Evolutionary conservation across 92 coral and sea anemone species (phyloP), one percentile per base, ranked within the genome.

Genomic region (Actinernus sp.): DNA sequence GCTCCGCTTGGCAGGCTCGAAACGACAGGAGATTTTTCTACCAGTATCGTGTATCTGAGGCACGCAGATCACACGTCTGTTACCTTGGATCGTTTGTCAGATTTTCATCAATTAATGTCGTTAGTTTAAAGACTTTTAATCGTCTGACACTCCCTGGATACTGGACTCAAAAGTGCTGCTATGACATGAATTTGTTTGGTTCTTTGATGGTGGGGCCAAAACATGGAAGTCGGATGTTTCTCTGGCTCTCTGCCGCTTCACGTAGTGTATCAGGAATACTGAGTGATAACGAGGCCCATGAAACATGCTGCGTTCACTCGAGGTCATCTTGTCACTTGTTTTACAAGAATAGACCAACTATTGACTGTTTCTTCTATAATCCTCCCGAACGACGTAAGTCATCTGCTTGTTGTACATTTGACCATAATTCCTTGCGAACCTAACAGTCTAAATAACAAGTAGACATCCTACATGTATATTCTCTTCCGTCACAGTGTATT

Each of bases 301-400:
- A 59, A 22, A 59, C 47, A 1, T 83, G 90, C 64, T 83, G 90
- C 45, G 58, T 58, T 2, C 55, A 81, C 10, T 31, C 65, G 33
- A 22, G 22, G 8, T 26, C 33, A 12, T n/a, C n/a, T n/a, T 83
- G 90, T 41, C 28, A 62, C 7, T 17, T 34, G 21, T 75, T 76
- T 34, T 83, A 83, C 49, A 14, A 20, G 21, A 67, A 60, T 21
- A 56, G 90, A 7, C 90, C 84, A 19, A 52, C 84, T 36, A 64
- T 55, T 22, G 14, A 13, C 33, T 83, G 90, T 31, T 10, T 6
- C 0, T 14, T 25, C 1, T 83, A 83, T 63, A 3, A 55, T 13
- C 74, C 90, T 30, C 84, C 65, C 4, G 17, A 0, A 0, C 62
- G 86, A 49, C 20, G 91, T 84, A 78, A 70, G 91, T 68, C n/a